phyloP scores from a whole-genome alignment of 2,888 invertebrate species.

The Acleris literana region DNA sequence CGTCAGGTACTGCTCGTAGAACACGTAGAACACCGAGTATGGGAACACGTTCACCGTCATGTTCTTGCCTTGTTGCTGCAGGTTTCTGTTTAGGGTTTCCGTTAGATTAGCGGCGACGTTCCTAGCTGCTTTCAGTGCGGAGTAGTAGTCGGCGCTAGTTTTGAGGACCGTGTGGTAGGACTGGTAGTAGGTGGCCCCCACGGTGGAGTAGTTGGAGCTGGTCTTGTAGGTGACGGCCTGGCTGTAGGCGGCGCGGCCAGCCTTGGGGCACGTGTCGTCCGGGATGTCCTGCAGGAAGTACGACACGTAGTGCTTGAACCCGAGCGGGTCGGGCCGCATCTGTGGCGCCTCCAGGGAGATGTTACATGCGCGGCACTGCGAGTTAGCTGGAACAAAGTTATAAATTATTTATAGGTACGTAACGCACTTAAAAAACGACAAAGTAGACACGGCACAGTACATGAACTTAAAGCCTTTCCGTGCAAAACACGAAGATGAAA shows the following conservation, averaged over 20 bases:
- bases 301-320: slow-evolving; percentile 89
- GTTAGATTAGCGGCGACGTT: slow-evolving; percentile 92
- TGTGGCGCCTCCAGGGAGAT: slow-evolving; percentile 74
- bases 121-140: slow-evolving; percentile 92
- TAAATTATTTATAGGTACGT: background rate
- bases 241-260: slow-evolving; percentile 92
- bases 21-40: slow-evolving; percentile 98
- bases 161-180: slow-evolving; percentile 96
- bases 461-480: no score
- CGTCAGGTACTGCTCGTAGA: slow-evolving; percentile 99
- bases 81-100: slow-evolving; percentile 86
- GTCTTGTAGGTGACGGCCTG: slow-evolving; percentile 86
- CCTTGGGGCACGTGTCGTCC: slow-evolving; percentile 88
- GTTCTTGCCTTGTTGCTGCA: slow-evolving; percentile 72
- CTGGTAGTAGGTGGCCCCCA: slow-evolving; percentile 93
- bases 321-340: slow-evolving; percentile 83
- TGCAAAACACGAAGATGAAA: no score
- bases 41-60: slow-evolving; percentile 89
- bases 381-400: background rate
- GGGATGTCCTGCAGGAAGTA: slow-evolving; percentile 94
- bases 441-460: background rate
- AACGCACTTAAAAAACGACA: background rate
- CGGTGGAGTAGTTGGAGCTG: slow-evolving; percentile 58
- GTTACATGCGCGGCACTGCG: slow-evolving; percentile 75
- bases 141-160: slow-evolving; percentile 94